phyloP scores from a whole-genome alignment of 1,140 invertebrate genomes.

The Drosophila orosa region DNA sequence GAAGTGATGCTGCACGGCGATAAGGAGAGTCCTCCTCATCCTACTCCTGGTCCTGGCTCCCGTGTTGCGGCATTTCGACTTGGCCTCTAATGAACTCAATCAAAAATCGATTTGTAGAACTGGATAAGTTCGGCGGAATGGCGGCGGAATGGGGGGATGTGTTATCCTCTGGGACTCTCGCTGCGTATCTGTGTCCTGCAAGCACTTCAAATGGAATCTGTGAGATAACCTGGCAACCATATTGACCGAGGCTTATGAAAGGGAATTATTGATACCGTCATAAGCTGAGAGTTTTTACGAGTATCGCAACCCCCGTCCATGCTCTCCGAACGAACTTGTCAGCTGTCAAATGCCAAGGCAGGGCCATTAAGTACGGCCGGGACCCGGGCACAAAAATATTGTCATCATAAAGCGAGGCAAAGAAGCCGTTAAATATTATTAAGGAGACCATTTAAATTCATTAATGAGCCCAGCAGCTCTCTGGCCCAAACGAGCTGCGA shows the following conservation, averaged over 20 bases:
- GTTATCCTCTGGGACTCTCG: constrained; percentile 10
- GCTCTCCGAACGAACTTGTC: constrained; percentile 74
- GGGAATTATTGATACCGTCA: constrained; percentile 78
- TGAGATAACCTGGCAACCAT: constrained; percentile 73
- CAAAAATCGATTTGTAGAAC: constrained; percentile 82
- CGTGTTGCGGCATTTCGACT: constrained; percentile 42
- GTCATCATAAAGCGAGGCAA: constrained; percentile 84
- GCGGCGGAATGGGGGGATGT: not conserved
- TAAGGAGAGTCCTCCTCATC: constrained; percentile 38
- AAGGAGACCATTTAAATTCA: constrained; percentile 84
- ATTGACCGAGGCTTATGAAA: constrained; percentile 67
- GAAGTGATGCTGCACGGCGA: constrained; percentile 45
- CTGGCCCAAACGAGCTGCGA: constrained; percentile 47
- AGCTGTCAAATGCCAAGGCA: constrained; percentile 77
- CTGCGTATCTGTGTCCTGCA: not conserved
- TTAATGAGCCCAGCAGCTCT: constrained; percentile 73
- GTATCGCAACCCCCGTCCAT: not conserved
- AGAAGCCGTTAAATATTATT: constrained; percentile 84
- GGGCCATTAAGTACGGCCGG: constrained; percentile 73
- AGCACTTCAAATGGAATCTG: constrained; percentile 80
- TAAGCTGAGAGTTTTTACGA: constrained; percentile 57
- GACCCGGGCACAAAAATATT: constrained; percentile 72
- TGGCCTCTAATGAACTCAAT: constrained; percentile 82
- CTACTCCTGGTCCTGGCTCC: constrained; percentile 12
- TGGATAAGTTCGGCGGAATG: constrained; percentile 40